Evolutionary conservation across 2,113 vertebrate genomes (phyloP).

Genomic region (Aleadryas rufinucha): DNA sequence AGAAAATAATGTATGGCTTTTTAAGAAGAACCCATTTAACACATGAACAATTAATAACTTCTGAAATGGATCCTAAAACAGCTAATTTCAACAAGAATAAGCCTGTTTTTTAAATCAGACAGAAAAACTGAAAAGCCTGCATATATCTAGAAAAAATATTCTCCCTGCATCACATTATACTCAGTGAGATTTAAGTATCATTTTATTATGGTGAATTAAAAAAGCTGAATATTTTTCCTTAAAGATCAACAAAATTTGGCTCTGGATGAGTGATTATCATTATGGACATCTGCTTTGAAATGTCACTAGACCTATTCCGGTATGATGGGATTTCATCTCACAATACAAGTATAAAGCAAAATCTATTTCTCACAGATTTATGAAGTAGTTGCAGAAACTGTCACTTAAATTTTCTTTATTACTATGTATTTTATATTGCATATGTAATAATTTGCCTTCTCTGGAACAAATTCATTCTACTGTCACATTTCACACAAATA

Average conservation of each 20-base stretch:
- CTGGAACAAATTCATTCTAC: conserved; percentile 39
- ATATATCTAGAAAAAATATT: background rate
- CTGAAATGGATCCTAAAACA: background rate
- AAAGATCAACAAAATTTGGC: background rate
- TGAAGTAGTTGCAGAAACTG: background rate
- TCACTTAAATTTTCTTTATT: conserved; percentile 26
- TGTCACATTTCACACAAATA: conserved; percentile 62
- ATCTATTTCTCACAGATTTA: conserved; percentile 33
- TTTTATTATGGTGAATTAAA: background rate
- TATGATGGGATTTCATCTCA: conserved; percentile 12
- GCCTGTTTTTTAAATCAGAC: background rate
- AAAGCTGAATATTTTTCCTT: background rate
- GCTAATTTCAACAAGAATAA: background rate
- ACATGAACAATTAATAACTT: background rate
- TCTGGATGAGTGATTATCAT: background rate
- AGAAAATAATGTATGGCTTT: background rate
- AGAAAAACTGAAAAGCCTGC: background rate
- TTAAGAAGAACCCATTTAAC: background rate
- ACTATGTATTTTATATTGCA: conserved; percentile 18
- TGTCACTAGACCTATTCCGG: background rate
- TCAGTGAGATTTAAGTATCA: background rate
- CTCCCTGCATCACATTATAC: background rate
- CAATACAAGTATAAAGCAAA: background rate
- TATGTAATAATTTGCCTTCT: conserved; percentile 43
- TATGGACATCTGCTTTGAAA: conserved; percentile 34